Evolutionary conservation across 1,140 invertebrate species (phyloP).

Genomic region (Druon quercuslanigerum): DNA sequence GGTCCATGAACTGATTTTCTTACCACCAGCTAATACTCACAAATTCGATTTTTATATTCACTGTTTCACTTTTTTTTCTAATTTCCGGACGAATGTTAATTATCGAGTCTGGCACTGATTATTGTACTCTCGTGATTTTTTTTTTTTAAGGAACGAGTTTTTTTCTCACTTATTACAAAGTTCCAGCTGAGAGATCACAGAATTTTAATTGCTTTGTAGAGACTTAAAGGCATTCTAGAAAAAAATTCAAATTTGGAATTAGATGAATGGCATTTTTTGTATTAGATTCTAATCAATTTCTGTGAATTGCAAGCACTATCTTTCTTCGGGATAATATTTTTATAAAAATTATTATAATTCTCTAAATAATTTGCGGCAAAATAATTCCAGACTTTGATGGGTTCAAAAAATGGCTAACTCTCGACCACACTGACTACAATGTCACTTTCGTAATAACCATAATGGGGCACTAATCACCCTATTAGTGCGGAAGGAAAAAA

Average conservation of each 20-base stretch:
- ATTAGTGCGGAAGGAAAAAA: neutral
- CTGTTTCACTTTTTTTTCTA: neutral
- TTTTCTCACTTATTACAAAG: neutral
- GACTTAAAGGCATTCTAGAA: neutral
- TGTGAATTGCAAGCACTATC: too few relatives aligned
- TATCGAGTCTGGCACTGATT: neutral
- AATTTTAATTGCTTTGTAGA: neutral
- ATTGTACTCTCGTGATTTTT: neutral
- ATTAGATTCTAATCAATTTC: too few relatives aligned
- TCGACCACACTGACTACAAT: neutral
- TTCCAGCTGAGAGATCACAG: neutral
- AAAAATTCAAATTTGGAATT: neutral
- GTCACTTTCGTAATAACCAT: neutral
- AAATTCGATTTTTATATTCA: neutral
- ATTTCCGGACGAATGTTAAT: neutral
- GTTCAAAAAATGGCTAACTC: neutral
- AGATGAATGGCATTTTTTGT: too few relatives aligned
- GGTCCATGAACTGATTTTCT: conserved; percentile 26
- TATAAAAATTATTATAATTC: too few relatives aligned
- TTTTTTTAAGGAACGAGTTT: neutral
- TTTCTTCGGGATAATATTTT: too few relatives aligned
- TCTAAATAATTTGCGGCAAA: too few relatives aligned
- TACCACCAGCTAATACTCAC: conserved; percentile 20
- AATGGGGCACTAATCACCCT: neutral
- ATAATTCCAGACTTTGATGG: too few relatives aligned